A percentile compares a stretch with the other conserved stretches of the same genome.
Evolutionary conservation across 2,888 invertebrate genomes (phyloP).

Genomic region (Cosmia trapezina): DNA sequence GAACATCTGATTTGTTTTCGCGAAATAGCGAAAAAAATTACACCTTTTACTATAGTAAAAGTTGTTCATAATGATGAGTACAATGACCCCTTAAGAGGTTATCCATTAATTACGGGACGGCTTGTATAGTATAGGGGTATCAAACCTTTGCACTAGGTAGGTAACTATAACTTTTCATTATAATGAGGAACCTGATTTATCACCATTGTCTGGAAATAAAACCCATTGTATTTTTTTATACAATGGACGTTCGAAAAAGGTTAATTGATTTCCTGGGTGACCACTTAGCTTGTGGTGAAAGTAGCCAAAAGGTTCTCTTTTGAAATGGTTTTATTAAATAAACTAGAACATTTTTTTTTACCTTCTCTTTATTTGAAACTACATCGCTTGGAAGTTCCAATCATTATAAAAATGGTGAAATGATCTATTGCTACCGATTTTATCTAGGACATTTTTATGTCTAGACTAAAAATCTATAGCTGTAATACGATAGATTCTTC

Average conservation of each 20-base stretch:
- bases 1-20: too few relatives aligned
- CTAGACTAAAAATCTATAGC: background rate
- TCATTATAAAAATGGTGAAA: background rate
- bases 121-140: background rate
- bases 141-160: background rate
- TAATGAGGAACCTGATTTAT: constrained; percentile 29
- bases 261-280: constrained; percentile 54
- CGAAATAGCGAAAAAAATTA: too few relatives aligned
- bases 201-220: constrained; percentile 35
- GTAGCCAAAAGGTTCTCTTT: constrained; percentile 31
- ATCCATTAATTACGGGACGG: too few relatives aligned
- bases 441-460: constrained; percentile 1
- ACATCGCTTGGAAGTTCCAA: background rate
- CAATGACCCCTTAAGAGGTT: too few relatives aligned
- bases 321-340: constrained; percentile 25
- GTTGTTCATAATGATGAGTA: too few relatives aligned
- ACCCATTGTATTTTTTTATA: constrained; percentile 52
- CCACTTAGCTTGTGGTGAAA: constrained; percentile 16
- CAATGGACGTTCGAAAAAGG: constrained; percentile 51
- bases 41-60: too few relatives aligned
- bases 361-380: background rate
- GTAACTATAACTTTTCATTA: too few relatives aligned
- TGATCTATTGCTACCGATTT: background rate
- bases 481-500: background rate
- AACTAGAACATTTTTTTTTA: constrained; percentile 3